Base-by-base conservation (phyloP, 2,888 invertebrate genomes). In the Cecidostiba fungosa region DNA sequence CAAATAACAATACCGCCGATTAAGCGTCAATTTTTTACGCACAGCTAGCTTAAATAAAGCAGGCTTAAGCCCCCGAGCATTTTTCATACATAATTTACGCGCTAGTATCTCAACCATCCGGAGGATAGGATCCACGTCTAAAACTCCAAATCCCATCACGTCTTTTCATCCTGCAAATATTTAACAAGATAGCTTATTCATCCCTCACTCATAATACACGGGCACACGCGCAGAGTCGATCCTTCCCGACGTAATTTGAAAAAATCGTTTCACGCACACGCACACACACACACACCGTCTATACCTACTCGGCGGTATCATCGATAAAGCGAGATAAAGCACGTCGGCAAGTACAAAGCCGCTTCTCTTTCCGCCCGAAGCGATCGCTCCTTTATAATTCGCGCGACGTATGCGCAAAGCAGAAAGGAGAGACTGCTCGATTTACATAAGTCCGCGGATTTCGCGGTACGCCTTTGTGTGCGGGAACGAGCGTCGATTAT, bases 401-500 rank as follows among this genome's bases (percentile, higher is more conserved):
- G 62, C 72, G 19, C 47, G 26, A 82, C 70, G 81, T 70, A 81
- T 81, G 77, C 77, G 70, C 32, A 23, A 2, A 29, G 43, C 39
- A 5, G 76, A n/a, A n/a, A 19, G 54, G 5, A n/a, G 54, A 59
- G 54, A n/a, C 23, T 16, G 73, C 26, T 16, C 32, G n/a, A 81
- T 81, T 85, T 85, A 74, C 72, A 85, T 81, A 85, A 85, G 80
- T 77, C 59, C 29, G 39, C 70, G 59, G 29, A 39, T 39, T 29
- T 50, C 6, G n/a, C 16, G 69, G 10, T 32, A 26, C 14, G n/a
- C 62, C 4, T 26, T 29, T 66, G 23, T n/a, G 32, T 19, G 32
- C 0, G 47, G 19, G 16, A 10, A 54, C 23, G 54, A 12, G 39
- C 10, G 59, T 81, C 62, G 73, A 81, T 73, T 81, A 43, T 62